Percentiles rank a stretch among this genome's conserved stretches.
phyloP scores from a whole-genome alignment of 2,113 vertebrate species.

The Pomatorhinus ruficollis region DNA sequence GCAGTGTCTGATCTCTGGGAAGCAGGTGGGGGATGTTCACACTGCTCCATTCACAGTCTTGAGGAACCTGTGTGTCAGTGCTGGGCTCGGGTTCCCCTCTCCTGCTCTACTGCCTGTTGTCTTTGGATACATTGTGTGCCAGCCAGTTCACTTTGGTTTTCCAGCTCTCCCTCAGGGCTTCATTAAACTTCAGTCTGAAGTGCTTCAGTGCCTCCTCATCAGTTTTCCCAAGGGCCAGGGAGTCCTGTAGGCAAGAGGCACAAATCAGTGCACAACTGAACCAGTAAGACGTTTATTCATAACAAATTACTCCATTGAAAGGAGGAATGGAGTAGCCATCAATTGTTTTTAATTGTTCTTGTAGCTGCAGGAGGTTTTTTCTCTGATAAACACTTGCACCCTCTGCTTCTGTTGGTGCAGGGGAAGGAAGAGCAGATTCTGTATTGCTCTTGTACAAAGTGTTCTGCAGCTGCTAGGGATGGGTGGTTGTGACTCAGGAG shows the following conservation, averaged over 20 bases:
- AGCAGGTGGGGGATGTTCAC: background rate
- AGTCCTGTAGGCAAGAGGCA: constrained; percentile 80
- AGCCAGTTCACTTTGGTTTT: constrained; percentile 99
- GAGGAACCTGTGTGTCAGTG: background rate
- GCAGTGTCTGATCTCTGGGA: background rate
- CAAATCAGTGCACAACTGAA: background rate
- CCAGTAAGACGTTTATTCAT: background rate
- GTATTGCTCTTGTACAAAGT: background rate
- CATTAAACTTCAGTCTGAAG: constrained; percentile 96
- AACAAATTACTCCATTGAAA: background rate
- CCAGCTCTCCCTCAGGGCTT: constrained; percentile 97
- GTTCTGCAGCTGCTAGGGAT: background rate
- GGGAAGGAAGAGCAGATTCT: background rate
- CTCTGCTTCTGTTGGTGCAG: background rate
- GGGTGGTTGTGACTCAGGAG: background rate
- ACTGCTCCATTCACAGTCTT: background rate
- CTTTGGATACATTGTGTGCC: constrained; percentile 95
- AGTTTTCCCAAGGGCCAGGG: constrained; percentile 89
- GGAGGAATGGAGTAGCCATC: background rate
- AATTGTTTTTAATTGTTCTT: background rate
- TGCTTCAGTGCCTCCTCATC: constrained; percentile 96
- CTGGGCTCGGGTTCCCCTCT: background rate
- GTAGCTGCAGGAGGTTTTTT: background rate
- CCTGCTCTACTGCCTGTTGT: constrained; percentile 84
- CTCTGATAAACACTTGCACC: background rate